Evolutionary conservation across 1,140 invertebrate genomes (phyloP), one percentile per base, ranked within the genome.

Genomic region (Drosophila novamexicana): DNA sequence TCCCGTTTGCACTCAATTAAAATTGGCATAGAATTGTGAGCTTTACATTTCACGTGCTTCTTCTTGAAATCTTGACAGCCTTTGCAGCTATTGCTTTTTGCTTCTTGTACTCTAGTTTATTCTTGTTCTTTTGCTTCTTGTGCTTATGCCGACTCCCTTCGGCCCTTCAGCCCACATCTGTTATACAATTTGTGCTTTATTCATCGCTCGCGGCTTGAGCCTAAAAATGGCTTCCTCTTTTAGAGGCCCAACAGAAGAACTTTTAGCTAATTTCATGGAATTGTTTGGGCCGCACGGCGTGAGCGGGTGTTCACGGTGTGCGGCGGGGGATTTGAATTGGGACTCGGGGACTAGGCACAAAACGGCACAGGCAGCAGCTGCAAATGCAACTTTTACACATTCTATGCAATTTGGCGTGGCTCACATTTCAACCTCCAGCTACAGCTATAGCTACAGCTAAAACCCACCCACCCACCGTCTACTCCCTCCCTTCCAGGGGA

Each of bases 341-440:
- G 37, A 56, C 52, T 66, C 22, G 22, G 65, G 44, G 18, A 59
- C 45, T 59, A 32, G 39, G 54, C 65, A 67, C 45, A 68, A 68
- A 59, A 50, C 44, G 12, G 56, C 47, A 64, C 47, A 61, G 40
- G 73, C 49, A 77, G 75, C 82, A 88, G 82, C 79, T 88, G 82
- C 75, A 86, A 62, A 64, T 82, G 82, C 82, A 88, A 82, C 82
- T 88, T 88, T 86, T 86, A 82, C 83, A 88, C 75, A 86, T 86
- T 86, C 83, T 86, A 75, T 85, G 82, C 83, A 81, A 81, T 86
- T 88, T 79, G 71, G 58, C 61, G 58, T 62, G 75, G 72, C 82
- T 86, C 83, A 88, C 78, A 81, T 79, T 79, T 82, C 82, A 72
- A 65, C 49, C 62, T 56, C 22, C 40, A 50, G 42, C 56, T 53